Conservation (phyloP, 2,888 invertebrate genomes). For the Conomelus anceps region DNA sequence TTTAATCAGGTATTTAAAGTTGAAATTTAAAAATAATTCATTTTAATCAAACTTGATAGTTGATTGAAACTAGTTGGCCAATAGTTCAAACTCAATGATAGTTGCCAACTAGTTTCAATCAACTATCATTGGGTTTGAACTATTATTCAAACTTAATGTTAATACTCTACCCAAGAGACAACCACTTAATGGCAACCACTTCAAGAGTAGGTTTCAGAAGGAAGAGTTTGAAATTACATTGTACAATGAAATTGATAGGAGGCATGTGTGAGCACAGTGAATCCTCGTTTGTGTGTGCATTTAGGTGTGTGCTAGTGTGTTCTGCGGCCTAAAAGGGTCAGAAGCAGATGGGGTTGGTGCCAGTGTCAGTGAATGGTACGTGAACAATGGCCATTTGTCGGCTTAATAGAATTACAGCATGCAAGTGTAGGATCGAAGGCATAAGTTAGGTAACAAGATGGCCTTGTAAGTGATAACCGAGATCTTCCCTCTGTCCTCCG, state of each 20-base stretch:
- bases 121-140: too few relatives aligned
- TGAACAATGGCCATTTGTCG: not conserved
- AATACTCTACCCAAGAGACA: not conserved
- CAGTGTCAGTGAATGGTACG: too few relatives aligned
- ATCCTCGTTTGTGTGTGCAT: not conserved
- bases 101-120: too few relatives aligned
- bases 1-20: too few relatives aligned
- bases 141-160: too few relatives aligned
- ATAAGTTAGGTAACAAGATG: not conserved
- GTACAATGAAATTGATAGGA: not conserved
- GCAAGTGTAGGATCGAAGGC: not conserved
- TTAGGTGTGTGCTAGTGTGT: not conserved
- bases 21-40: too few relatives aligned
- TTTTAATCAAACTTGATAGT: too few relatives aligned
- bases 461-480: not conserved
- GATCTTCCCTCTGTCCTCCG: not conserved
- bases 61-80: too few relatives aligned
- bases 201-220: too few relatives aligned
- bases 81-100: too few relatives aligned
- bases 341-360: not conserved
- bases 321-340: not conserved
- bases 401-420: not conserved
- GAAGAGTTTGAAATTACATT: not conserved
- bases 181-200: not conserved
- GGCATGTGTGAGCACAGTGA: not conserved